Evolutionary conservation across 2,888 invertebrate genomes (phyloP).

Genomic region (Standfussiana lucernea): DNA sequence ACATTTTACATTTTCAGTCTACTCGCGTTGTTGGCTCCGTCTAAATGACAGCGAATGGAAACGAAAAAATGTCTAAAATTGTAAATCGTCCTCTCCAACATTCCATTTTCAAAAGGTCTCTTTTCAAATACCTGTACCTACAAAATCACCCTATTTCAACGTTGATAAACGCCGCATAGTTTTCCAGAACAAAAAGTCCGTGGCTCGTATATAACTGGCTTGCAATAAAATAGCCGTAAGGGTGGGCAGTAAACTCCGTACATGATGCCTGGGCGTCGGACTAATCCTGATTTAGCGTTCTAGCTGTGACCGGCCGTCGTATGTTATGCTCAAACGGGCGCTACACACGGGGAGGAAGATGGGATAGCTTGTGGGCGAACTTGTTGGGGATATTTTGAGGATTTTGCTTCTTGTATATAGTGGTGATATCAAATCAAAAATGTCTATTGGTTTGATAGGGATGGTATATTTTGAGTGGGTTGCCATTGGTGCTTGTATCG

Average conservation of each 20-base stretch:
- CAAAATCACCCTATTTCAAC: constrained; percentile 45
- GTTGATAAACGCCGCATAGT: constrained; percentile 62
- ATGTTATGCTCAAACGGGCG: constrained; percentile 81
- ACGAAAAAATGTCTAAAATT: not conserved
- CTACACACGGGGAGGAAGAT: constrained; percentile 70
- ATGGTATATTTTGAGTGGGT: constrained; percentile 3
- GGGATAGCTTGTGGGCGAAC: constrained; percentile 54
- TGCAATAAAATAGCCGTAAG: constrained; percentile 84
- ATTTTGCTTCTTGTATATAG: too few species aligned
- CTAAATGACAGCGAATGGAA: not conserved
- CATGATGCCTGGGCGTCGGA: constrained; percentile 83
- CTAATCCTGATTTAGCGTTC: constrained; percentile 90
- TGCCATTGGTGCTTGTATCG: not conserved
- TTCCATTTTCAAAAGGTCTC: constrained; percentile 1
- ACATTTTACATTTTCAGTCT: not conserved
- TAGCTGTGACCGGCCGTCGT: constrained; percentile 79
- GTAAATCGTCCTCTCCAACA: not conserved
- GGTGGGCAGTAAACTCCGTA: constrained; percentile 84
- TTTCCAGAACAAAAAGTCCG: constrained; percentile 60
- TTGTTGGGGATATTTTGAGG: constrained; percentile 13
- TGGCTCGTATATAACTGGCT: constrained; percentile 78
- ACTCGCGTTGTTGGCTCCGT: too few species aligned
- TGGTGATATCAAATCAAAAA: too few species aligned
- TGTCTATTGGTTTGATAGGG: not conserved
- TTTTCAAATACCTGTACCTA: constrained; percentile 19